Base-by-base conservation (phyloP, 1,140 invertebrate genomes). In the Penaeus vannamei region DNA sequence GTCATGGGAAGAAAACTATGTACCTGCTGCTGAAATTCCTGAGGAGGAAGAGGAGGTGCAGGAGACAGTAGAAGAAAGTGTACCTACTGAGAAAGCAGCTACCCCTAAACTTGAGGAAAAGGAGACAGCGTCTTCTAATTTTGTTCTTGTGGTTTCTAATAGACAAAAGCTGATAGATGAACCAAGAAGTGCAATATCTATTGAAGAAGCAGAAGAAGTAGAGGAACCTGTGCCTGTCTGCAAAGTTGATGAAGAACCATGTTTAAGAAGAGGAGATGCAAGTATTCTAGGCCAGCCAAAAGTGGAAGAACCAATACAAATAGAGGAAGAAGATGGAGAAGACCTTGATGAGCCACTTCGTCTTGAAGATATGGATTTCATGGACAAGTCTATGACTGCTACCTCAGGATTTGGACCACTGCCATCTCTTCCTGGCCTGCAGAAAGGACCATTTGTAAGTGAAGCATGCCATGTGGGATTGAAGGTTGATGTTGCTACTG, bases 401-500 rank as follows among this genome's bases (percentile, higher is more conserved):
- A 46, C 87, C 5, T 62, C 82, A 36, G 81, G 82, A 46, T 26
- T 64, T 64, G 82, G 87, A 61, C 81, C 82, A 20, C 83, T 84
- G 32, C 83, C 83, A 46, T 64, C 83, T 64, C 83, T 84, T 36
- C 83, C 83, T n/a, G 83, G 83, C 62, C 83, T 84, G 36, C 82
- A 66, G n/a, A 89, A 89, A 61, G 82, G 60, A 80, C 87, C 82
- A 76, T 79, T 84, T 59, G 87, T 89, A 89, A 89, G 87, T 89
- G 87, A 85, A 84, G 87, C 87, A 89, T 89, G 87, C 26, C 79
- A 83, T 84, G 87, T 87, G 86, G 79, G 79, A 81, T 77, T 87
- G 77, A 64, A 81, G 86, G 79, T 80, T 85, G 69, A 42, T 89
- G 87, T 87, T 61, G 86, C 86, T 81, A 80, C 79, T 64, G 32